phyloP scores from a whole-genome alignment of 2,113 vertebrate genomes.

The Dermatemys mawii region DNA sequence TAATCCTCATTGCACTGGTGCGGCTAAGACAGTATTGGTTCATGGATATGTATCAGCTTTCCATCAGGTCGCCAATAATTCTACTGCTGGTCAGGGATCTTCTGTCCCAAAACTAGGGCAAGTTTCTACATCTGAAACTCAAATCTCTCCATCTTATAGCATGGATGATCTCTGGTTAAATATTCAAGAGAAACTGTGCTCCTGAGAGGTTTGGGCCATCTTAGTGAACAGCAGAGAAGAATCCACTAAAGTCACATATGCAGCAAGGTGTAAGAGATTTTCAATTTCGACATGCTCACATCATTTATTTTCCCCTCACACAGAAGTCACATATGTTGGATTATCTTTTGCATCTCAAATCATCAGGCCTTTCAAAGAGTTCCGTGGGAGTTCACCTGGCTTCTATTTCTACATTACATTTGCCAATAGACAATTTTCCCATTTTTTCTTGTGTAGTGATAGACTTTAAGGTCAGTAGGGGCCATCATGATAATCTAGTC shows the following conservation, averaged over 20 bases:
- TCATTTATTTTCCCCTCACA: background rate
- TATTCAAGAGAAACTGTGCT: too few species aligned
- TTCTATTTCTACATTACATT: background rate
- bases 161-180: too few species aligned
- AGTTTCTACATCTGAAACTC: too few species aligned
- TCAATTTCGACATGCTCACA: background rate
- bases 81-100: too few species aligned
- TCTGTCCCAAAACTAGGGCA: too few species aligned
- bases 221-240: background rate
- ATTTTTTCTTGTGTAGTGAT: background rate
- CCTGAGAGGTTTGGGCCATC: too few species aligned
- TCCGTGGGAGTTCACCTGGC: background rate
- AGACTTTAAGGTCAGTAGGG: background rate
- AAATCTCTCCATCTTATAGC: too few species aligned
- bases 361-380: background rate
- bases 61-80: too few species aligned
- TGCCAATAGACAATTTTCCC: background rate
- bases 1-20: too few species aligned
- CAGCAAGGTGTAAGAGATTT: background rate
- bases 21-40: too few species aligned
- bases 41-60: too few species aligned
- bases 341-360: background rate
- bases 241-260: background rate
- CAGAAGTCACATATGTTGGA: background rate
- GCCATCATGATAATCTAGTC: background rate